Conservation (phyloP, 2,797 vertebrate species). For the Eupleurogrammus muticus region DNA sequence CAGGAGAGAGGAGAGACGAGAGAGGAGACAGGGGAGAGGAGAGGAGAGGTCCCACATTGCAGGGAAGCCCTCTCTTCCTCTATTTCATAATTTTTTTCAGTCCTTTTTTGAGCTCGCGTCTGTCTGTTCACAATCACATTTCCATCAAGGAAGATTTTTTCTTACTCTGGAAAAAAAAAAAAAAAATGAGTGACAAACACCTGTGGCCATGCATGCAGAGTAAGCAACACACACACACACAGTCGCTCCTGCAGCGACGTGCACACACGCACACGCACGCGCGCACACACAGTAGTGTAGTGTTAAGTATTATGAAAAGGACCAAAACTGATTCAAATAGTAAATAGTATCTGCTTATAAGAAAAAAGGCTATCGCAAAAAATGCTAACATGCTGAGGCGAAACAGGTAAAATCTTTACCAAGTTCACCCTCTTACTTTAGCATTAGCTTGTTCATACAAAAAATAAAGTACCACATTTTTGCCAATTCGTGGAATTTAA, state of each 20-base stretch:
- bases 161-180: background rate
- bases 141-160: conserved; percentile 24
- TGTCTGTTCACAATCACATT: conserved; percentile 22
- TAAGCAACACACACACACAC: background rate
- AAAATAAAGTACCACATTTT: too few species aligned
- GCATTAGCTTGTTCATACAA: too few species aligned
- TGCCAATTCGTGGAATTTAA: too few species aligned
- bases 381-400: background rate
- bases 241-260: background rate
- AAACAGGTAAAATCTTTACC: too few species aligned
- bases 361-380: background rate
- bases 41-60: conserved; percentile 53
- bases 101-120: conserved; percentile 14
- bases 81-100: conserved; percentile 30
- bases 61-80: conserved; percentile 60
- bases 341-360: background rate
- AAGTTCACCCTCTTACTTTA: too few species aligned
- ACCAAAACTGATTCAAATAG: background rate
- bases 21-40: conserved; percentile 4
- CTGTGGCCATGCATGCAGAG: conserved; percentile 4
- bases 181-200: conserved; percentile 1
- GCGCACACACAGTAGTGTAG: background rate
- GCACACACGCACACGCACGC: background rate
- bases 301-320: background rate
- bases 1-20: background rate